Evolutionary conservation across 2,797 vertebrate species (phyloP).

Genomic region (Morelia viridis): DNA sequence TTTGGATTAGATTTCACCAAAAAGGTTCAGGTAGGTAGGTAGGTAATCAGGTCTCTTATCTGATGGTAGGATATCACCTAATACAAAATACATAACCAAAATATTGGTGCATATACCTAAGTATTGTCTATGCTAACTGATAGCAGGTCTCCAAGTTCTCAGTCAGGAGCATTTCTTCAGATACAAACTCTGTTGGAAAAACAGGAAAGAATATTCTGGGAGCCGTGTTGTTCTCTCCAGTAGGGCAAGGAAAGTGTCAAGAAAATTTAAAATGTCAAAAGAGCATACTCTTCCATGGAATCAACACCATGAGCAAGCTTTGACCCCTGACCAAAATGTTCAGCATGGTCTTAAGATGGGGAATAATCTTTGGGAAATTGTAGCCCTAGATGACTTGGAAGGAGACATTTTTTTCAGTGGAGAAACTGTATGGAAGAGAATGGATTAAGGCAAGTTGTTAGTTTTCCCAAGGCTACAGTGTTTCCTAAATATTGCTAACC

Average conservation of each 20-base stretch:
- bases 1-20: conserved; percentile 9
- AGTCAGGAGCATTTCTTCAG: too few species aligned
- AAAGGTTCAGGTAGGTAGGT: not conserved
- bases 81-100: too few species aligned
- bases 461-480: not conserved
- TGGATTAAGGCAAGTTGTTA: not conserved
- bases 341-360: not conserved
- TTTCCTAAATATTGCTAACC: not conserved
- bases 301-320: not conserved
- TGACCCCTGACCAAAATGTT: not conserved
- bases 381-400: not conserved
- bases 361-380: not conserved
- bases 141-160: too few species aligned
- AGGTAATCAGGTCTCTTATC: not conserved
- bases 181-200: too few species aligned
- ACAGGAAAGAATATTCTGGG: too few species aligned
- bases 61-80: too few species aligned
- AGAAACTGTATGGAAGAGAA: not conserved
- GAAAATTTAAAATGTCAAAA: not conserved
- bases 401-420: not conserved
- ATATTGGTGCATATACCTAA: too few species aligned
- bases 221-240: too few species aligned
- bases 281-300: not conserved
- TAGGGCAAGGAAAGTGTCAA: not conserved
- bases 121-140: too few species aligned